Evolutionary conservation across 1,140 invertebrate species (phyloP).

Genomic region (Hylyphantes graminicola): DNA sequence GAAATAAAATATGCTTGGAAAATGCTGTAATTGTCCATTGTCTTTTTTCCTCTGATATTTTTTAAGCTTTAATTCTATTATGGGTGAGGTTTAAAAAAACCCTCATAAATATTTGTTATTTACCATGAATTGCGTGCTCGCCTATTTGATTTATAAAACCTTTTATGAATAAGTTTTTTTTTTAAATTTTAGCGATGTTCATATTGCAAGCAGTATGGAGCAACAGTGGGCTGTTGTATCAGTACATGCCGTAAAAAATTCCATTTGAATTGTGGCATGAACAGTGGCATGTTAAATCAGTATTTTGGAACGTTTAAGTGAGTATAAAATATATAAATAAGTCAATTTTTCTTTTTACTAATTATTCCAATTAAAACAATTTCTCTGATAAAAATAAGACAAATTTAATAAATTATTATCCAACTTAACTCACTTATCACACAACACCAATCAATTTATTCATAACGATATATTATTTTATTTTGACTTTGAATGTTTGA

Average conservation of each 20-base stretch:
- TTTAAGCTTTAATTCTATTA: background rate
- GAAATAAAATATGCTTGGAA: too few species aligned
- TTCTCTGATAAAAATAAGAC: too few species aligned
- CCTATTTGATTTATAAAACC: background rate
- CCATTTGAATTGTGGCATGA: conserved; percentile 75
- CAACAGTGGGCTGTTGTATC: conserved; percentile 75
- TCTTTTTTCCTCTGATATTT: background rate
- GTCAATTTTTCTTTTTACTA: background rate
- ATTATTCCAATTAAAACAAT: background rate
- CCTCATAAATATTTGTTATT: background rate
- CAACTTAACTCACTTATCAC: too few species aligned
- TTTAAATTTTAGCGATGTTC: conserved; percentile 71
- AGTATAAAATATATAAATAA: conserved; percentile 15
- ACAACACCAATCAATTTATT: too few species aligned
- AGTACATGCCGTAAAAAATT: conserved; percentile 72
- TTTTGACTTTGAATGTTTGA: too few species aligned
- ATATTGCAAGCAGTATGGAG: conserved; percentile 74
- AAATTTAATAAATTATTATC: too few species aligned
- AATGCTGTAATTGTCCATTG: too few species aligned
- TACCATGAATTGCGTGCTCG: background rate
- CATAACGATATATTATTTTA: too few species aligned
- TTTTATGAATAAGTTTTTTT: too few species aligned
- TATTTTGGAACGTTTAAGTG: conserved; percentile 76
- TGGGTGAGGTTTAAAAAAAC: background rate
- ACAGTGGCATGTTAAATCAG: conserved; percentile 72